Evolutionary conservation across 1,140 invertebrate genomes (phyloP).

Genomic region (Zophobas morio): DNA sequence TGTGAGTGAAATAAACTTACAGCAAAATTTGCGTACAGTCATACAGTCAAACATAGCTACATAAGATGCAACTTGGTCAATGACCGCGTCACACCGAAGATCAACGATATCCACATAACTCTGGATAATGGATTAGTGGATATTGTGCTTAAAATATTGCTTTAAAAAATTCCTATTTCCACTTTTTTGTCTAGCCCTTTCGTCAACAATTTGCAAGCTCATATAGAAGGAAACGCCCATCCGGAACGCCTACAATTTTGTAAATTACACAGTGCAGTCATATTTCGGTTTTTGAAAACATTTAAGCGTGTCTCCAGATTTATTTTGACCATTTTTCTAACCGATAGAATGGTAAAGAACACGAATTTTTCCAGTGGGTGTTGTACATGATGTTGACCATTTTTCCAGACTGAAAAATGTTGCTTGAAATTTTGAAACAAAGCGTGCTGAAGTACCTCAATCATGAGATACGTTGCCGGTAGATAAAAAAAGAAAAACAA

Average conservation of each 20-base stretch:
- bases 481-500: slow-evolving; percentile 27
- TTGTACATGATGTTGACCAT: slow-evolving; percentile 17
- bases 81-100: no score
- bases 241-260: slow-evolving; percentile 3
- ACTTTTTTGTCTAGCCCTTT: slow-evolving; percentile 1
- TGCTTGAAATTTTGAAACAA: no score
- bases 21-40: no score
- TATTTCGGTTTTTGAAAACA: background rate
- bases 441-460: background rate
- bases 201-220: slow-evolving; percentile 7
- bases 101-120: no score
- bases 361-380: slow-evolving; percentile 13
- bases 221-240: slow-evolving; percentile 18
- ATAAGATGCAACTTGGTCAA: no score
- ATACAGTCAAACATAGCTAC: no score
- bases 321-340: slow-evolving; percentile 33
- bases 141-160: no score
- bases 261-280: background rate
- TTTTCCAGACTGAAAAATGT: background rate
- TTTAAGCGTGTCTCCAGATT: slow-evolving; percentile 23
- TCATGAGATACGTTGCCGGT: slow-evolving; percentile 18
- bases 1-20: no score
- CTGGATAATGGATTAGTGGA: no score
- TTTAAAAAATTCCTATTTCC: background rate
- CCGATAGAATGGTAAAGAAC: slow-evolving; percentile 12